Conservation (phyloP, 2,888 invertebrate genomes). For the Sarcophaga caerulescens region DNA sequence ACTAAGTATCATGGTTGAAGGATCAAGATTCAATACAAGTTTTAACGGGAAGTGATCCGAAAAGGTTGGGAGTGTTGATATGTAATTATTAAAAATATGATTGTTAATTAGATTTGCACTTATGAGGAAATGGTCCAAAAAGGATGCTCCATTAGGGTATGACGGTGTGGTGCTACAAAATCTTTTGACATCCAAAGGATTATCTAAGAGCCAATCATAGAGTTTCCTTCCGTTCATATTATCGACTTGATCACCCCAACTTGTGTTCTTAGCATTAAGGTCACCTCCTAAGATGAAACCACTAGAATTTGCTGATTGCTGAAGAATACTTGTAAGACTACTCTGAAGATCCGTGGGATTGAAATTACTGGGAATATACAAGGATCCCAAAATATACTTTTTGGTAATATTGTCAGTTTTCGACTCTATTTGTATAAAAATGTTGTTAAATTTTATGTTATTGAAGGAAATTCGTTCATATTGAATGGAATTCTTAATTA, state of each 20-base stretch:
- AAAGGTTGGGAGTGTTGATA: not conserved
- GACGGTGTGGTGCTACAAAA: not conserved
- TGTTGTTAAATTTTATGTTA: not conserved
- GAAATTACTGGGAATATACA: constrained; percentile 21
- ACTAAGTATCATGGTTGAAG: not conserved
- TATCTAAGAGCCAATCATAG: not conserved
- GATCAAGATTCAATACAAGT: not conserved
- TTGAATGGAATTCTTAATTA: constrained; percentile 15
- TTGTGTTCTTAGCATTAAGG: constrained; percentile 20
- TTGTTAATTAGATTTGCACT: not conserved
- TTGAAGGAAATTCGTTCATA: not conserved
- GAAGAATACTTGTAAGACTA: not conserved
- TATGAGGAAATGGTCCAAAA: constrained; percentile 11
- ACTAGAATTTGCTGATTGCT: not conserved
- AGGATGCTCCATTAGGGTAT: constrained; percentile 18
- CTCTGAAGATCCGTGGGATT: not conserved
- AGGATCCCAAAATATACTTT: constrained; percentile 13
- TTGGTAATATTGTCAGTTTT: not conserved
- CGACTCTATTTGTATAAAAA: not conserved
- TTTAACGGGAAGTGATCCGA: too few relatives aligned
- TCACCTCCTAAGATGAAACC: constrained; percentile 24
- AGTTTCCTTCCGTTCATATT: constrained; percentile 7
- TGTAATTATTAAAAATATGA: not conserved
- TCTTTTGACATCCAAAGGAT: not conserved
- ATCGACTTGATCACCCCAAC: too few relatives aligned